Base-by-base conservation (phyloP, 1,140 invertebrate genomes). In the Aphelinus certus region DNA sequence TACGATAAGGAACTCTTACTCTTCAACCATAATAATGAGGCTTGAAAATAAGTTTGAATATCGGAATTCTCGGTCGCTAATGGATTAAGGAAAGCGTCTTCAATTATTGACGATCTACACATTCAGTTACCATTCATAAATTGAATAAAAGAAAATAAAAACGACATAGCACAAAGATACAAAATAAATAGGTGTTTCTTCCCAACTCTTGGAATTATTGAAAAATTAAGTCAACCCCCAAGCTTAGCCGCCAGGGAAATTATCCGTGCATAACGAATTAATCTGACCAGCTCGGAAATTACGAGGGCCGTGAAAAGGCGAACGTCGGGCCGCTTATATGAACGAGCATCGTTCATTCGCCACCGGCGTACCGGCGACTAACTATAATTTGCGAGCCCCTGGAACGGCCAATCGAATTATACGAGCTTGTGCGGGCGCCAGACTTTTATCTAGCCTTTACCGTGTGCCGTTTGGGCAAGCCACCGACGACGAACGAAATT, bases 381-480 rank as follows among this genome's bases (percentile, higher is more conserved):
- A 55, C 65, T 67, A 67, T 67, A 67, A 67, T 67, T 67, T 43
- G 65, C 65, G 53, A 67, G 56, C 56, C 43, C 65, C 42, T 47
- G 45, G 56, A 67, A 53, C 9, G 43, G 51, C 65, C 51, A 43
- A 67, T 67, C 65, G 65, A 67, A 67, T 67, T 57, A 67, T 67
- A 67, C 65, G 53, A 67, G 45, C 26, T 26, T 67, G 46, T 49
- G 65, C 26, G 26, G 26, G 26, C 26, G 6, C 47, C 7, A n/a
- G 55, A 67, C 51, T 67, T 56, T 67, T 9, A 56, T 56, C 26
- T 26, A 26, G 26, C 65, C 53, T 7, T 49, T 6, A 2, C 48
- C 3, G 48, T 58, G 43, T 58, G 43, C 7, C 4, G 47, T 49
- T 3, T 2, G 62, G 7, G 43, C 4, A 5, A 43, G 53, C 65